phyloP scores from a whole-genome alignment of 2,113 vertebrate species.

The Climacteris rufus region DNA sequence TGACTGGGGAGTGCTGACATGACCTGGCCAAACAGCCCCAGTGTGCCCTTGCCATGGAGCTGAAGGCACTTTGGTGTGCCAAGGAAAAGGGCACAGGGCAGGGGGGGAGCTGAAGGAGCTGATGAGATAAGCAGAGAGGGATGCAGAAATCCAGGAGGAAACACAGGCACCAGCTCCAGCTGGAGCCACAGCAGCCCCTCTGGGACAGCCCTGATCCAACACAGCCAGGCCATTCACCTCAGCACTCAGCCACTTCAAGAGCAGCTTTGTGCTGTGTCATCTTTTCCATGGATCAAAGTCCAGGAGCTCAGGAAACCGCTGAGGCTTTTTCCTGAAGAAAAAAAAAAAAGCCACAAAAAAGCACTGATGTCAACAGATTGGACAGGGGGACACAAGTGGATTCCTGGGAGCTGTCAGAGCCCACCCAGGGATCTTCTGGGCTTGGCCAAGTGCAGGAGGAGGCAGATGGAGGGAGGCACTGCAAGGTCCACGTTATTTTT shows the following conservation, averaged over 20 bases:
- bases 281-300: neutral
- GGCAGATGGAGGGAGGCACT: neutral
- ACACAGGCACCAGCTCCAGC: neutral
- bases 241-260: neutral
- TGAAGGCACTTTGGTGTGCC: neutral
- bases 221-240: neutral
- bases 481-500: slow-evolving; percentile 8
- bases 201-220: neutral
- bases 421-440: accelerated
- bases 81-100: neutral
- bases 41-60: neutral
- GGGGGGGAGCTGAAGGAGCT: neutral
- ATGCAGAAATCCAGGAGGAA: neutral
- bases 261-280: neutral
- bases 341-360: neutral
- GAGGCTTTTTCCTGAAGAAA: neutral
- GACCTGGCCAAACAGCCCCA: neutral
- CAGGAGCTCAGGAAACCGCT: neutral
- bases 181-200: neutral
- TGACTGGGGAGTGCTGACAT: neutral
- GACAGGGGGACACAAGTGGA: neutral
- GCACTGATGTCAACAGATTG: neutral
- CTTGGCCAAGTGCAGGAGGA: neutral
- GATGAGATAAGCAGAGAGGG: neutral
- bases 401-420: neutral